Base-by-base conservation (phyloP, 2,797 vertebrate species). In the Melanotaenia nigrans region DNA sequence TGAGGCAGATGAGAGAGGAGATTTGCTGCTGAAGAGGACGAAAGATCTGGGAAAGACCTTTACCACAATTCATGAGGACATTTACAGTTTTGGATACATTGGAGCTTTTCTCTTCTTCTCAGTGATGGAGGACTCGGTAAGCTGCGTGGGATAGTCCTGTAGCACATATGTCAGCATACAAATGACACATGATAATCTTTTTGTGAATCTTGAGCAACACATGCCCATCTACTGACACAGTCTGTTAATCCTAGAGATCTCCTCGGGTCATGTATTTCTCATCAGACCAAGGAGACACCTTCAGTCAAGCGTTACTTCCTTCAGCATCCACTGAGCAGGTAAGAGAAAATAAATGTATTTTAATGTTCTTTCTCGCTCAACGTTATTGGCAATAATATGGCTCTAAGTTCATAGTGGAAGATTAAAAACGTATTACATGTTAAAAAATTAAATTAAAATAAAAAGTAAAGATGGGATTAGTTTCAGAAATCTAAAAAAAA, bases 71-170 rank as follows among this genome's bases (percentile, higher is more conserved):
- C 89, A 93, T 0, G 82, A 93, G 64, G 93, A 94, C 81, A 87
- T 95, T 87, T 95, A 85, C 87, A 94, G 92, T 18, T 96, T 96
- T 0, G 95, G 95, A 63, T 95, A 94, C 86, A 94, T 95, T 0
- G 94, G 95, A 54, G 85, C 92, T 1, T 96, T 95, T 66, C 89
- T 96, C 47, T 95, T 96, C 85, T 94, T 94, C 73, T 96, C 95
- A 0, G 93, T 95, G 69, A 93, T 95, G 90, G 93, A 95, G 66
- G 93, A 93, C 33, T 51, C 77, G 75, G 95, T 95, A 22, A 87
- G 85, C 36, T n/a, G 20, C 1, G 8, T 14, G 13, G 20, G 24
- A 16, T 18, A 24, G 7, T n/a, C 45, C n/a, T n/a, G 20, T 53
- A 5, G 3, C 22, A 11, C 9, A 11, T 12, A 53, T 53, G 24